Evolutionary conservation across 2,888 invertebrate genomes (phyloP).

Genomic region (Drosophila subquinaria): DNA sequence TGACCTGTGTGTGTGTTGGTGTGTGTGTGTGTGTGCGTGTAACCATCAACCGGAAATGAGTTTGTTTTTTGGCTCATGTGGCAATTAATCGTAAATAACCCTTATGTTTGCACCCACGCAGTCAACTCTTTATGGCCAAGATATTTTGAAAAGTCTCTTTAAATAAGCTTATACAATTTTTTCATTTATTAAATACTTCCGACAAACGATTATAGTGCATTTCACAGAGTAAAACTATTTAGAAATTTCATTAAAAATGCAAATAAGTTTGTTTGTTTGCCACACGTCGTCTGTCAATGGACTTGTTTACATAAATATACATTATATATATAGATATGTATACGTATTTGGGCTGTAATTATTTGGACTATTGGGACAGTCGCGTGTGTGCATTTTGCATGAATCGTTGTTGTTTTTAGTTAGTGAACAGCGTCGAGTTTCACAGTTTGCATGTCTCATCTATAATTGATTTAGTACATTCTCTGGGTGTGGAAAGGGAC

Average conservation of each 20-base stretch:
- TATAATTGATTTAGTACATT: slow-evolving; percentile 67
- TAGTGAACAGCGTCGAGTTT: slow-evolving; percentile 41
- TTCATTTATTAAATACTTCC: slow-evolving; percentile 59
- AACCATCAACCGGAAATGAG: slow-evolving; percentile 68
- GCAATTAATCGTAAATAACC: slow-evolving; percentile 44
- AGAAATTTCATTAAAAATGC: slow-evolving; percentile 79
- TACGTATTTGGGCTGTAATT: slow-evolving; percentile 55
- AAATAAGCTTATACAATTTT: background rate
- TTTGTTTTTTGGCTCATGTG: slow-evolving; percentile 58
- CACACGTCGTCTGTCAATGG: slow-evolving; percentile 30
- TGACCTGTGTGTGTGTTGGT: slow-evolving; percentile 19
- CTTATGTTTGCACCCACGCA: slow-evolving; percentile 1
- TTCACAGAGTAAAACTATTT: slow-evolving; percentile 49
- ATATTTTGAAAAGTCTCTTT: background rate
- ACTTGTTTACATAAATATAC: slow-evolving; percentile 7
- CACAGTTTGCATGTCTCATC: slow-evolving; percentile 61
- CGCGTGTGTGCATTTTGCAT: slow-evolving; percentile 59
- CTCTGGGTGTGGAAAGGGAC: background rate
- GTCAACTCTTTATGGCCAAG: slow-evolving; percentile 1
- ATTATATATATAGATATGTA: slow-evolving; percentile 2
- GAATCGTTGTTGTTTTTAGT: slow-evolving; percentile 50
- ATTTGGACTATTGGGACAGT: slow-evolving; percentile 71
- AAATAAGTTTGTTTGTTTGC: slow-evolving; percentile 76
- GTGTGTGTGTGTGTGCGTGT: slow-evolving; percentile 7
- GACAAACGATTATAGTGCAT: slow-evolving; percentile 37